Conservation (phyloP, 2,888 invertebrate genomes). For the Torymus tubicola region DNA sequence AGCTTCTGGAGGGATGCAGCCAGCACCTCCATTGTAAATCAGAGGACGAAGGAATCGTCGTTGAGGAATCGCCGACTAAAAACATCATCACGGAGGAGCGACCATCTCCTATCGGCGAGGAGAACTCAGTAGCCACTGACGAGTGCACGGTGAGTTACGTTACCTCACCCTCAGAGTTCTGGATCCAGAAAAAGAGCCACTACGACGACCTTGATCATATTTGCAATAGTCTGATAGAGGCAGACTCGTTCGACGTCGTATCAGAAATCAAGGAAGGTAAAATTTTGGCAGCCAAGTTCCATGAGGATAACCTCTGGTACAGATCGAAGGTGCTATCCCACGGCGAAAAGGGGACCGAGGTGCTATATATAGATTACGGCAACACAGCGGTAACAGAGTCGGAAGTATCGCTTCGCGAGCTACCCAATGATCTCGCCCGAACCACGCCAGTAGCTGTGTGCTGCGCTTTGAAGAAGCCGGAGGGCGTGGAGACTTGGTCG, state of each 20-base stretch:
- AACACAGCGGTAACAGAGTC: slow-evolving; percentile 79
- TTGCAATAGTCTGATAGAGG: slow-evolving; percentile 80
- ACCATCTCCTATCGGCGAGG: slow-evolving; percentile 70
- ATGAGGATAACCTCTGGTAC: slow-evolving; percentile 83
- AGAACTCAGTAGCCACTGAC: slow-evolving; percentile 65
- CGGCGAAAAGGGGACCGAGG: slow-evolving; percentile 80
- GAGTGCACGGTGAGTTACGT: slow-evolving; percentile 64
- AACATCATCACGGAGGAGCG: slow-evolving; percentile 61
- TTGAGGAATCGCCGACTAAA: slow-evolving; percentile 3
- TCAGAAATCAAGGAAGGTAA: slow-evolving; percentile 77
- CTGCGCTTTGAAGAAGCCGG: slow-evolving; percentile 81
- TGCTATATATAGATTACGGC: slow-evolving; percentile 84
- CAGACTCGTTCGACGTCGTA: slow-evolving; percentile 78
- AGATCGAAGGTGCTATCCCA: slow-evolving; percentile 81
- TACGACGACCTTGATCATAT: slow-evolving; percentile 80
- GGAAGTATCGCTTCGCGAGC: slow-evolving; percentile 77
- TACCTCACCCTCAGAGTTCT: slow-evolving; percentile 70
- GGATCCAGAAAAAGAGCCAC: slow-evolving; percentile 74
- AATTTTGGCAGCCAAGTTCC: slow-evolving; percentile 82
- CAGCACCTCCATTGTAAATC: not conserved
- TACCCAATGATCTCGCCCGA: slow-evolving; percentile 80
- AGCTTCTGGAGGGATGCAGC: slow-evolving; percentile 44
- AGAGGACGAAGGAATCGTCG: not conserved
- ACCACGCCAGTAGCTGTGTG: slow-evolving; percentile 81
- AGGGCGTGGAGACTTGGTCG: slow-evolving; percentile 81